Conservation (phyloP, 1,140 invertebrate genomes). For the Papilio polytes region DNA sequence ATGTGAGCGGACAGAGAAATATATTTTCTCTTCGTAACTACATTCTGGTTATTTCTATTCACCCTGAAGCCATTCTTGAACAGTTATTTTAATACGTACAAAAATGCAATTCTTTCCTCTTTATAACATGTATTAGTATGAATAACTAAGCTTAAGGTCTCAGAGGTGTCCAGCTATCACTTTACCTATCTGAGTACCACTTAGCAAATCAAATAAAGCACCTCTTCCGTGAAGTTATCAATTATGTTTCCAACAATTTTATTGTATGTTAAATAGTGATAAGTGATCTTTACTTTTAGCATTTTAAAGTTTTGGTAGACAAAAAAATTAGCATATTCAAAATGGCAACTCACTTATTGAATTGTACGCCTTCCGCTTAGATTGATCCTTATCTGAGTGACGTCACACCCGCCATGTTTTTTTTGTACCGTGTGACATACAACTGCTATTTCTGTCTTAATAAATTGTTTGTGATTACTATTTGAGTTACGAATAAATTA, state of each 20-base stretch:
- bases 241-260: neutral
- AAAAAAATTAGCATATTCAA: constrained; percentile 20
- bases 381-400: constrained; percentile 4
- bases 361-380: constrained; percentile 12
- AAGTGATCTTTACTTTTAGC: neutral
- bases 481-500: neutral
- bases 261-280: neutral
- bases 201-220: neutral
- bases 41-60: no score
- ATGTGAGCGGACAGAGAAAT: no score
- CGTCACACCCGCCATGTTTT: neutral
- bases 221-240: neutral
- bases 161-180: no score
- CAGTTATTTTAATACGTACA: no score
- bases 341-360: constrained; percentile 21
- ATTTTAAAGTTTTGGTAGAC: neutral
- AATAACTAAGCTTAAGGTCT: no score
- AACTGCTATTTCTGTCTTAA: neutral
- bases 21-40: no score
- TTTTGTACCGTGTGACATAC: neutral
- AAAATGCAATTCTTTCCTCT: no score
- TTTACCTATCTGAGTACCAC: neutral
- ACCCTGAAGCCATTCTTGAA: no score
- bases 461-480: neutral
- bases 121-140: no score